phyloP scores from a whole-genome alignment of 2,113 vertebrate genomes.

The Dendrocopos noguchii region DNA sequence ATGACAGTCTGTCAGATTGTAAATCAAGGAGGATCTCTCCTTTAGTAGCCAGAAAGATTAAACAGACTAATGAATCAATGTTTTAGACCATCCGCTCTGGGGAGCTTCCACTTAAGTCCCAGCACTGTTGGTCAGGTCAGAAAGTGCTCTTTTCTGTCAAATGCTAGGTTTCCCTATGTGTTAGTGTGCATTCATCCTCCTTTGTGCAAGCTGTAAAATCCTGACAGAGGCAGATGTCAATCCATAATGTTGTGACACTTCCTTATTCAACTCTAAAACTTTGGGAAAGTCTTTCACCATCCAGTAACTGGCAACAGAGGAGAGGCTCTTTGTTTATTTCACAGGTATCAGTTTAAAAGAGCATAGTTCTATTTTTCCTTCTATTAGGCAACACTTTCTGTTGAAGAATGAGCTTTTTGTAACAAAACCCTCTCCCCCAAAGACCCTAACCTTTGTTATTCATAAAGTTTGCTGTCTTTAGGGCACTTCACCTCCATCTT shows the following conservation, averaged over 20 bases:
- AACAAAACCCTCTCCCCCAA: background rate
- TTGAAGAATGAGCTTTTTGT: background rate
- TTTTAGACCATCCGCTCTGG: slow-evolving; percentile 53
- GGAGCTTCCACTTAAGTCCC: slow-evolving; percentile 61
- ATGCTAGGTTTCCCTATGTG: slow-evolving; percentile 30
- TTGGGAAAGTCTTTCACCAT: background rate
- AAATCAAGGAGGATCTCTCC: slow-evolving; percentile 66
- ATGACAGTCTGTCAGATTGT: slow-evolving; percentile 61
- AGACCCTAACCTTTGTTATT: background rate
- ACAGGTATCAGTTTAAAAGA: background rate
- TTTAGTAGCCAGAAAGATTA: slow-evolving; percentile 69
- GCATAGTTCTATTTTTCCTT: slow-evolving; percentile 9
- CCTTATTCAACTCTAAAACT: background rate
- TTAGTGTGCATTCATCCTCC: slow-evolving; percentile 14
- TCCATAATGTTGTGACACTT: slow-evolving; percentile 30
- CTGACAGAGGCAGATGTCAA: slow-evolving; percentile 62
- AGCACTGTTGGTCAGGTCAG: slow-evolving; percentile 65
- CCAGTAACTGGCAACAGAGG: background rate
- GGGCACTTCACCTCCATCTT: slow-evolving; percentile 23
- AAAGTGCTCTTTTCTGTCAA: slow-evolving; percentile 63
- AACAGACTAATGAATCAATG: slow-evolving; percentile 75
- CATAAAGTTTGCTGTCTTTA: background rate
- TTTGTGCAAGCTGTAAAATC: slow-evolving; percentile 36
- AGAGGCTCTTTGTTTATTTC: background rate
- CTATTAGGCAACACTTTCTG: slow-evolving; percentile 14